Base-by-base conservation (phyloP, 2,797 vertebrate genomes). In the Adrianichthys oophorus region DNA sequence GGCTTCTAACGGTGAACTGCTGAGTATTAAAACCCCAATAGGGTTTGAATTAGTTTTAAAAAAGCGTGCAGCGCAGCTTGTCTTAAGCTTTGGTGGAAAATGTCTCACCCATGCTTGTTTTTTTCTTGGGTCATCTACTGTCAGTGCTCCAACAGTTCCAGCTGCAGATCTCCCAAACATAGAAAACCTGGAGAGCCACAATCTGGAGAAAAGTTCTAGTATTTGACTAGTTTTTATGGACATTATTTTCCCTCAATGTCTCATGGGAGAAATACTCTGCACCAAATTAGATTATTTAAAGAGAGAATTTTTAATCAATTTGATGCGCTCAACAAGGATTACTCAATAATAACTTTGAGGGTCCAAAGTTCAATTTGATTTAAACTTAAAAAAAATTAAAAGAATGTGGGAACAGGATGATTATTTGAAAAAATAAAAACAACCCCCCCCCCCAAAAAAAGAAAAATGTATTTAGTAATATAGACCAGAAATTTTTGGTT, bases 111-210 rank as follows among this genome's bases (percentile, higher is more conserved):
- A 41, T 42, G 17, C 17, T 61, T 44, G 56, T 46, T 59, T 74
- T 50, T 74, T 59, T 46, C 47, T 58, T 16, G n/a, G 54, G 57
- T 70, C 24, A 32, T 72, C 16, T 5, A 13, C 23, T 52, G 54
- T 56, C 55, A 54, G 43, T 2, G 40, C 45, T 80, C 66, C 62
- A n/a, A 56, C 8, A 50, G 49, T 55, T 80, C 65, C 71, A 70
- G 69, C 72, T 82, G 68, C 59, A 78, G 65, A 78, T 79, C 69
- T 79, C 69, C 66, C 56, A 51, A 54, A 47, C 56, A 59, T 64
- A 69, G 45, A 48, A 24, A 40, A 73, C 67, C 57, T 47, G 40
- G 43, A 52, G 61, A 53, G 46, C 54, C 48, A 21, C 42, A 57
- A 62, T 59, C 54, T 24, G 48, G 29, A 64, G 65, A 62, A 51